phyloP scores from a whole-genome alignment of 2,888 invertebrate species.

The Zygothrica quintamaculata region DNA sequence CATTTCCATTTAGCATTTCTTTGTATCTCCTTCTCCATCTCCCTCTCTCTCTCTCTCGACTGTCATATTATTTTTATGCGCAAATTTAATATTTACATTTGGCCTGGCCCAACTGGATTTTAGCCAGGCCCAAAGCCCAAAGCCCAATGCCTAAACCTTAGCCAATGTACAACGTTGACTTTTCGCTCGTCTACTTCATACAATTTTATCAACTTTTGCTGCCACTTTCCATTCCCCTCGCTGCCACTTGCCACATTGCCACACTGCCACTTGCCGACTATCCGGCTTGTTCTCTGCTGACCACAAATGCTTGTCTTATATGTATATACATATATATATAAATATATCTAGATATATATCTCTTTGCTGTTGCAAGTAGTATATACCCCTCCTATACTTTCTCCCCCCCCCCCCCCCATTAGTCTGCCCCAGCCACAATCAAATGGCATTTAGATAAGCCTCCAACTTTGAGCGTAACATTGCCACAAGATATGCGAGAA shows the following conservation, averaged over 20 bases:
- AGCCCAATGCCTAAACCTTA: too few relatives aligned
- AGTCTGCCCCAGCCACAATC: constrained; percentile 33
- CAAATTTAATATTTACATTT: constrained; percentile 77
- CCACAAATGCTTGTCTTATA: constrained; percentile 38
- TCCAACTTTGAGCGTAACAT: constrained; percentile 30
- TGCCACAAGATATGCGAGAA: constrained; percentile 36
- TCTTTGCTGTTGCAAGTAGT: constrained; percentile 19
- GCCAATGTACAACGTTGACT: constrained; percentile 34
- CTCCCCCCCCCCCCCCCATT: not conserved
- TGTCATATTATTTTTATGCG: constrained; percentile 67
- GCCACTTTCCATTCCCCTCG: too few relatives aligned
- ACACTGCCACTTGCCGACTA: not conserved
- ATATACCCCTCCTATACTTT: not conserved
- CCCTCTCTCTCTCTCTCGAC: constrained; percentile 39
- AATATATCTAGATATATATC: constrained; percentile 22
- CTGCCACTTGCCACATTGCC: not conserved
- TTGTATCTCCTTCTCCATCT: constrained; percentile 25
- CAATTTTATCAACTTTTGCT: constrained; percentile 52
- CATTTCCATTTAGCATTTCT: not conserved
- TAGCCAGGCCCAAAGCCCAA: constrained; percentile 8
- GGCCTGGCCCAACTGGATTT: constrained; percentile 65
- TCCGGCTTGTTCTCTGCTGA: constrained; percentile 22
- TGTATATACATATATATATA: too few relatives aligned
- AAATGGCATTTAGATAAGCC: constrained; percentile 76
- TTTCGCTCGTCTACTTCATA: constrained; percentile 4